Base-by-base conservation (phyloP, 2,797 vertebrate genomes). In the Hippoglossus hippoglossus region DNA sequence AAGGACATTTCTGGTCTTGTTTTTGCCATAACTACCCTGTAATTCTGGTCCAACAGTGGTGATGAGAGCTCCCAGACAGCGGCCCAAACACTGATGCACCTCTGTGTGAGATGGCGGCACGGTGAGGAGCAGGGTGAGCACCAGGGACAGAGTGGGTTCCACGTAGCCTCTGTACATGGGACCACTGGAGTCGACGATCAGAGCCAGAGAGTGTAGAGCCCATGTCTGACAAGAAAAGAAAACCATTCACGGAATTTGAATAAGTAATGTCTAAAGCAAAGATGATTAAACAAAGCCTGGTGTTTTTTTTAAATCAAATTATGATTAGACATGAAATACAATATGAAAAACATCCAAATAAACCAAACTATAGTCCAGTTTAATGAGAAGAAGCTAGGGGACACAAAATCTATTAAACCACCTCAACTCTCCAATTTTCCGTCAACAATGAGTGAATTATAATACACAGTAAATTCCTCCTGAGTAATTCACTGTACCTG, bases 111-210 rank as follows among this genome's bases (percentile, higher is more conserved):
- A 99, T 0, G 98, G 98, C 0, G 98, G 97, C 60, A 99, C 98
- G 0, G 96, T 99, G 67, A 99, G 90, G 73, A 99, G 95, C 83
- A 99, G 91, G 4, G 98, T 99, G 44, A 99, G 97, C 36, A 99
- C 98, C 16, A 99, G 92, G 44, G 98, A 99, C 1, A 99, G 94
- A 0, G 98, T 99, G 34, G 98, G 98, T 71, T 99, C 98, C 82
- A 99, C 98, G 0, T 99, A 99, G 21, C 98, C 97, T 55, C 98
- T 94, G 86, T 99, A 99, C 98, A 99, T 99, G 2, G 98, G 98
- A 2, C 98, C 98, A 70, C 98, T 99, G 1, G 98, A 99, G 83
- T 99, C 98, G 86, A 99, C 98, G 58, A 99, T 99, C 67, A 99
- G 93, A 56, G 98, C 98, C 87, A 99, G 95, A 1, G 98, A 99